Percentiles rank a stretch among this genome's conserved stretches.
Conservation (phyloP, 1,140 invertebrate species). For the Trissolcus basalis region DNA sequence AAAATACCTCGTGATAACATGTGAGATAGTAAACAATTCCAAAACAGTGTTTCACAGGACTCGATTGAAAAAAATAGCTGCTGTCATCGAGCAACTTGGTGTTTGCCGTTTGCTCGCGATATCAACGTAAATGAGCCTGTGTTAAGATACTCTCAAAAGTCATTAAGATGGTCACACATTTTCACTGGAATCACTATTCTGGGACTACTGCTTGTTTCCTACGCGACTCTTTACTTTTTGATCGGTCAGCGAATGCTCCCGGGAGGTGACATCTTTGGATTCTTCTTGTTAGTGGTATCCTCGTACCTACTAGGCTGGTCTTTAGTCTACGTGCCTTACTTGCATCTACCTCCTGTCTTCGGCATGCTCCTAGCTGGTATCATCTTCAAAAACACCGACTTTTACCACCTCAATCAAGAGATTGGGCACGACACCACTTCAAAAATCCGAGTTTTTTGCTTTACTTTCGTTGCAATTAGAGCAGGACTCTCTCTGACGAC, state of each 20-base stretch:
- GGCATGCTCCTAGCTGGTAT: conserved; percentile 73
- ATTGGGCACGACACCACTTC: conserved; percentile 51
- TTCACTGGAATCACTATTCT: conserved; percentile 57
- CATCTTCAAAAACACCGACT: conserved; percentile 64
- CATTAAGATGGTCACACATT: conserved; percentile 59
- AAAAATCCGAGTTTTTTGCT: conserved; percentile 68
- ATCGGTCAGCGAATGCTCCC: conserved; percentile 64
- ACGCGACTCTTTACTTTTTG: conserved; percentile 61
- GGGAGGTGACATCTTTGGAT: conserved; percentile 60
- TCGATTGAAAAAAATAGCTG: conserved; percentile 51
- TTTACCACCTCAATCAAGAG: conserved; percentile 66
- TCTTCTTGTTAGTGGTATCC: conserved; percentile 61
- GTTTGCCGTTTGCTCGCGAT: conserved; percentile 56
- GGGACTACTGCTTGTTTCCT: conserved; percentile 45
- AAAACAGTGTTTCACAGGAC: conserved; percentile 13
- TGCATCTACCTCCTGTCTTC: conserved; percentile 70
- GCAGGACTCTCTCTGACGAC: conserved; percentile 68
- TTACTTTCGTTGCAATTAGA: conserved; percentile 69
- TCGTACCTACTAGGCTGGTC: conserved; percentile 66
- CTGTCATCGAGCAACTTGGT: conserved; percentile 64
- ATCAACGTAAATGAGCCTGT: conserved; percentile 58
- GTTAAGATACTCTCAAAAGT: conserved; percentile 15
- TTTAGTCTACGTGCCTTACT: conserved; percentile 63
- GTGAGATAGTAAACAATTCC: no score
- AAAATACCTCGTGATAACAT: not conserved